These are phyloP conservation scores for Tetropium fuscum DNA, from an alignment of 2,888 invertebrate genomes.

Conservation along the genomic window DNA sequence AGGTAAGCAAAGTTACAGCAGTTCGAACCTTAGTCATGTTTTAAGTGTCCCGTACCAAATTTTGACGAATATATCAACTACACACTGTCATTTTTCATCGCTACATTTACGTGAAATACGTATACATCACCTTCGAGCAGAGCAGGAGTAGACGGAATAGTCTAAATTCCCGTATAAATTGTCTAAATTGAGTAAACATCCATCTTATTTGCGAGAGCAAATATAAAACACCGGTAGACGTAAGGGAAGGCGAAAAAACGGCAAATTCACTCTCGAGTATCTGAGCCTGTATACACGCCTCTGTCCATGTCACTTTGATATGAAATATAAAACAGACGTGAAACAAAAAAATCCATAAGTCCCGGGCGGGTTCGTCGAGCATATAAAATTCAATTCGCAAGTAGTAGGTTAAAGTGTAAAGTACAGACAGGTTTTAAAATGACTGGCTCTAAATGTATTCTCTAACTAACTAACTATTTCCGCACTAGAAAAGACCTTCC, in stretches of 20 bases:
- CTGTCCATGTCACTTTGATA: constrained; percentile 9
- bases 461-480: too few species aligned
- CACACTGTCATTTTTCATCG: too few species aligned
- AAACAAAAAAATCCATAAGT: constrained; percentile 19
- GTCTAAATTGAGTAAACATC: neutral
- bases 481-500: too few species aligned
- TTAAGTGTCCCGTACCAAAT: too few species aligned
- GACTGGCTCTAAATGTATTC: too few species aligned
- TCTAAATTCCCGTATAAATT: too few species aligned
- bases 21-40: too few species aligned
- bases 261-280: constrained; percentile 6
- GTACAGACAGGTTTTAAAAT: neutral
- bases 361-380: constrained; percentile 1
- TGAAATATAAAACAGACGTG: constrained; percentile 17
- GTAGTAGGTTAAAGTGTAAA: constrained; percentile 9
- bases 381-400: constrained; percentile 18
- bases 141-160: too few species aligned
- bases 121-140: too few species aligned
- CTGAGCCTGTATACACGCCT: neutral
- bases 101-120: too few species aligned
- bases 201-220: constrained; percentile 1
- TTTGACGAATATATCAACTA: too few species aligned
- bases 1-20: too few species aligned
- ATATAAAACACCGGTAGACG: neutral
- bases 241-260: constrained; percentile 2